phyloP scores from a whole-genome alignment of 1,140 invertebrate species.

The Idris sp. region DNA sequence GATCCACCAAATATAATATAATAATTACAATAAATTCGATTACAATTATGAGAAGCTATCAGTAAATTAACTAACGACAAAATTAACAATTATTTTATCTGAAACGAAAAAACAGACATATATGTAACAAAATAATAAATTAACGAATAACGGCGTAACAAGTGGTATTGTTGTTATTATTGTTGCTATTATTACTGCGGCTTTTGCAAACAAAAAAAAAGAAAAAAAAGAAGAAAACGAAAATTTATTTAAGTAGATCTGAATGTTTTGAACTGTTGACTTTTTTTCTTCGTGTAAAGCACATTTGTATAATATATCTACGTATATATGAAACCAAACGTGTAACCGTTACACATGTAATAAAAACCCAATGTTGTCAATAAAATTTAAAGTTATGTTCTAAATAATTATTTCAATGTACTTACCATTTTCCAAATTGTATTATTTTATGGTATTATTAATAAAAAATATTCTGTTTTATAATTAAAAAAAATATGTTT shows the following conservation, averaged over 20 bases:
- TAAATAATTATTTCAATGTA: constrained; percentile 65
- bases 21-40: constrained; percentile 14
- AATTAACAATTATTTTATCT: constrained; percentile 8
- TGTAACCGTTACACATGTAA: constrained; percentile 58
- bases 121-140: neutral
- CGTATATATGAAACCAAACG: constrained; percentile 51
- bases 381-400: constrained; percentile 59
- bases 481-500: no score
- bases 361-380: constrained; percentile 60
- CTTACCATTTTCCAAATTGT: no score
- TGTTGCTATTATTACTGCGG: constrained; percentile 19
- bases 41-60: constrained; percentile 19
- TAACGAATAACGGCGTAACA: constrained; percentile 1
- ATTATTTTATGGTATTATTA: no score
- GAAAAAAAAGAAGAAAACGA: neutral
- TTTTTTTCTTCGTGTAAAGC: constrained; percentile 45
- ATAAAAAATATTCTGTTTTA: no score
- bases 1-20: constrained; percentile 2
- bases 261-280: constrained; percentile 44
- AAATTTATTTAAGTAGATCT: constrained; percentile 19
- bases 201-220: no score
- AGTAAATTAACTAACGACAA: constrained; percentile 6
- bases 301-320: constrained; percentile 58
- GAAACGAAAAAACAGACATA: constrained; percentile 26
- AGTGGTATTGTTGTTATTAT: constrained; percentile 11